Evolutionary conservation across 2,888 invertebrate genomes (phyloP), one percentile per base, ranked within the genome.

Genomic region (Leptinotarsa tumamoca): DNA sequence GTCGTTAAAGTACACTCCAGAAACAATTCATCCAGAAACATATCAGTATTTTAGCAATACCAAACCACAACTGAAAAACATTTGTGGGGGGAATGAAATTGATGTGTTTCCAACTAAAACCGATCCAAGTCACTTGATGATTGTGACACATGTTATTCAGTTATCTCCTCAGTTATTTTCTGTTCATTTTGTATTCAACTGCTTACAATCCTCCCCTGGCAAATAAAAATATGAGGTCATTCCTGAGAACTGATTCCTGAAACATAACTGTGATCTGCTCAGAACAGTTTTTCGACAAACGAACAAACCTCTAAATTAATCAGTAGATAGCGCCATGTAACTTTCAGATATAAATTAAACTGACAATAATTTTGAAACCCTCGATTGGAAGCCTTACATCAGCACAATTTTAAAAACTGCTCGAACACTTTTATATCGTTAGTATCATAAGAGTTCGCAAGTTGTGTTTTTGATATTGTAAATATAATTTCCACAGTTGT

Each of bases 281-380:
- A 43, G 43, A 43, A 10, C 43, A 43, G 43, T 43, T 43, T 43
- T 43, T 43, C 43, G 43, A 43, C 43, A 43, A 43, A 43, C 43
- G 43, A 43, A 43, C 43, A 43, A 43, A 43, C 43, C 10, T 43
- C 43, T 43, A 43, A 43, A 43, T 43, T 43, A 43, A 3, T 43
- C 43, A 43, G 43, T 43, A 43, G 43, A 10, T 43, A 43, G 33
- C 33, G 63, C 33, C 63, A 63, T 5, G 27, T 27, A 43, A 63
- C 17, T 33, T 23, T 61, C 27, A 43, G 63, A 63, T 17, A 33
- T n/a, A 63, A 27, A 63, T 58, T 21, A 54, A 51, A 69, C 51
- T 73, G 74, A 77, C 74, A 74, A 77, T 77, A 77, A 76, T 76
- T 50, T 27, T 49, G 69, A 66, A 51, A 77, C 69, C 67, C 69